Evolutionary conservation across 2,888 invertebrate species (phyloP).

Genomic region (Lepidochrysops patricia): DNA sequence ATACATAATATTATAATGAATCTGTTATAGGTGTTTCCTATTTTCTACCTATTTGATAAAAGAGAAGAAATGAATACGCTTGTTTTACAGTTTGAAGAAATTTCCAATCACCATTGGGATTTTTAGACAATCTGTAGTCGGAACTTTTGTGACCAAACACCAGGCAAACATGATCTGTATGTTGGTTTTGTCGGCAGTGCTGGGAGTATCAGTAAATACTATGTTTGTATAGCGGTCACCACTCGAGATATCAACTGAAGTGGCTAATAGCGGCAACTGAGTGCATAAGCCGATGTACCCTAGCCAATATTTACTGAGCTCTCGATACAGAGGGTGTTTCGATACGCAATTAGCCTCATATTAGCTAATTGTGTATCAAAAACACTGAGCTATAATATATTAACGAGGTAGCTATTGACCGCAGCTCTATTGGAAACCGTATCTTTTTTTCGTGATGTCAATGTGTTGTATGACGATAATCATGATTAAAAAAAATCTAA

Average conservation of each 20-base stretch:
- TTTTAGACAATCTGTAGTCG: background rate
- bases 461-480: too few species aligned
- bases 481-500: too few species aligned
- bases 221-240: slow-evolving; percentile 21
- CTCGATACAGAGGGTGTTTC: background rate
- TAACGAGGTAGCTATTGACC: too few species aligned
- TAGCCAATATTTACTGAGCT: background rate
- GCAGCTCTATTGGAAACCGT: too few species aligned
- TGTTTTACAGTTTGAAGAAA: too few species aligned
- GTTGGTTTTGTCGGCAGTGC: background rate
- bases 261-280: slow-evolving; percentile 32
- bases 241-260: slow-evolving; percentile 33
- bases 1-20: too few species aligned
- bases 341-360: background rate
- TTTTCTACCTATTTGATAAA: too few species aligned
- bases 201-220: background rate
- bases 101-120: background rate
- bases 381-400: too few species aligned
- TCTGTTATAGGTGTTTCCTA: too few species aligned
- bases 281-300: background rate
- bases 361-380: too few species aligned
- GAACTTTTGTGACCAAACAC: background rate
- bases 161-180: background rate
- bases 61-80: too few species aligned
- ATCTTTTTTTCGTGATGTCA: too few species aligned